Evolutionary conservation across 2,113 vertebrate species (phyloP).

Genomic region (Phainopepla nitens): DNA sequence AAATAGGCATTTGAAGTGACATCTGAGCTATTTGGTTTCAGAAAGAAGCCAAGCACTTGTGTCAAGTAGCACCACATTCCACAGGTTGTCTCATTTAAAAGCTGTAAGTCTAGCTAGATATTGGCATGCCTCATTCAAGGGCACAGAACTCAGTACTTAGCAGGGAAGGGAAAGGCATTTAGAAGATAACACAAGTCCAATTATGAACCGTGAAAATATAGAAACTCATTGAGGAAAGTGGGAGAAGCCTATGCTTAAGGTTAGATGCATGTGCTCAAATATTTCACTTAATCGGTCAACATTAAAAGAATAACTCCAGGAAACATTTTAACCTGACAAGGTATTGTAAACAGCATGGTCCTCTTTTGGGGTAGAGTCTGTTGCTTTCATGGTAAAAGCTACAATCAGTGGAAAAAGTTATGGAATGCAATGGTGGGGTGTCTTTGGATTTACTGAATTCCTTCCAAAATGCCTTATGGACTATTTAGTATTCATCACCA

Average conservation of each 20-base stretch:
- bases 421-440: neutral
- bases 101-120: neutral
- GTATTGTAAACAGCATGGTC: neutral
- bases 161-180: neutral
- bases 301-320: neutral
- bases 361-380: neutral
- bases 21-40: neutral
- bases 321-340: neutral
- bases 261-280: neutral
- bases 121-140: neutral
- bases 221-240: neutral
- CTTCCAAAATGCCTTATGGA: constrained; percentile 24
- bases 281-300: neutral
- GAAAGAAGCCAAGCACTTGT: neutral
- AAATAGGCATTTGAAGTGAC: neutral
- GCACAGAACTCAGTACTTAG: neutral
- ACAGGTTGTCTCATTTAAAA: neutral
- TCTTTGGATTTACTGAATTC: constrained; percentile 6
- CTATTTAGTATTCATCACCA: constrained; percentile 46
- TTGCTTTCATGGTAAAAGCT: neutral
- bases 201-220: neutral
- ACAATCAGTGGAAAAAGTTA: neutral
- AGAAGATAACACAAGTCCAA: neutral
- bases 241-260: neutral
- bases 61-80: neutral